Evolutionary conservation across 2,797 vertebrate species (phyloP).

Genomic region (Orestias chungarensis): DNA sequence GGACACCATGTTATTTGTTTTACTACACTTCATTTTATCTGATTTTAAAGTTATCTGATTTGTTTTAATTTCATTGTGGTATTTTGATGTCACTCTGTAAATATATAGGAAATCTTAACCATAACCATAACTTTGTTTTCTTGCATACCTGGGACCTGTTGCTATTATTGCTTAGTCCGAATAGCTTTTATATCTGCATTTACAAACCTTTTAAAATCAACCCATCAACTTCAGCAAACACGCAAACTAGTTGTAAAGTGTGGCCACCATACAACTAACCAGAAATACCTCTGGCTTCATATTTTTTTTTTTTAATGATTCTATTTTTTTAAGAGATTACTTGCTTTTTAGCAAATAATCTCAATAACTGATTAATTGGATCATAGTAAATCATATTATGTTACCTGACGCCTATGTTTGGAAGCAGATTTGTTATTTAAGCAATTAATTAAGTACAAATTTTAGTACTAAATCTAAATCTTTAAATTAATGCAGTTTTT

Average conservation of each 20-base stretch:
- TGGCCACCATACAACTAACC: not conserved
- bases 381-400: not conserved
- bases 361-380: not conserved
- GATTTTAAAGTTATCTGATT: too few species aligned
- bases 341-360: not conserved
- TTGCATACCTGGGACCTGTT: not conserved
- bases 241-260: not conserved
- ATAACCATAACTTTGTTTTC: not conserved
- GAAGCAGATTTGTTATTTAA: not conserved
- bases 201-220: too few species aligned
- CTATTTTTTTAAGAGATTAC: not conserved
- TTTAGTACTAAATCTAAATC: not conserved
- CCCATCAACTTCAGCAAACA: not conserved
- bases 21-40: not conserved
- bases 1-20: not conserved
- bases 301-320: not conserved
- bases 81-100: not conserved
- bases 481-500: not conserved
- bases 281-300: not conserved
- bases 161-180: not conserved
- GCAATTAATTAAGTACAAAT: not conserved
- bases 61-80: too few species aligned
- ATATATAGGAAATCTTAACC: not conserved
- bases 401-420: too few species aligned
- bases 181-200: not conserved